These are phyloP conservation scores for Hyalella azteca DNA, from an alignment of 2,888 invertebrate species.

Conservation along the genomic window DNA sequence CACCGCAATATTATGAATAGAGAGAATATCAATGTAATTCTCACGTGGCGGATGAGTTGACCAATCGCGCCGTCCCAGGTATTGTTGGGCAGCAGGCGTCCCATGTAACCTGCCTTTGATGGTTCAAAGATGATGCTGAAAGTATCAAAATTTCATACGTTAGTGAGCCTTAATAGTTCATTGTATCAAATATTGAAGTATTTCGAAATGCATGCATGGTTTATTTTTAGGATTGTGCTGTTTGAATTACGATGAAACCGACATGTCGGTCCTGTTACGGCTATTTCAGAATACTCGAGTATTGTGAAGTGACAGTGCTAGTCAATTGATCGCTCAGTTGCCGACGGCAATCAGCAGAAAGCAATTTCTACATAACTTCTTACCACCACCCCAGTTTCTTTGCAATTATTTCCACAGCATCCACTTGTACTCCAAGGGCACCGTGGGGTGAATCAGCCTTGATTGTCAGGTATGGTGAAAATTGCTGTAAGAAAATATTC, in stretches of 20 bases:
- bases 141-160: background rate
- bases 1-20: no score
- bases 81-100: background rate
- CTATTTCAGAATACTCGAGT: no score
- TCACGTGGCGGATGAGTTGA: background rate
- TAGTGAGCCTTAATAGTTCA: no score
- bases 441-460: background rate
- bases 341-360: no score
- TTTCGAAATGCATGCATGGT: no score
- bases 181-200: no score
- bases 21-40: no score
- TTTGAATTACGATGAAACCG: no score
- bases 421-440: background rate
- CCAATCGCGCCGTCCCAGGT: slow-evolving; percentile 8
- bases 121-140: background rate
- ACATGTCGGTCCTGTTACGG: no score
- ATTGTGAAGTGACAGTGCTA: no score
- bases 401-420: background rate
- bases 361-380: background rate
- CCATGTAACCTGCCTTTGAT: background rate
- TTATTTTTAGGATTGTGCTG: no score
- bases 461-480: background rate
- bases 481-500: background rate
- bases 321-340: no score
- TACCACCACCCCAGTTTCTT: background rate